Evolutionary conservation across 2,888 invertebrate genomes (phyloP).

Genomic region (Drosophila affinis): DNA sequence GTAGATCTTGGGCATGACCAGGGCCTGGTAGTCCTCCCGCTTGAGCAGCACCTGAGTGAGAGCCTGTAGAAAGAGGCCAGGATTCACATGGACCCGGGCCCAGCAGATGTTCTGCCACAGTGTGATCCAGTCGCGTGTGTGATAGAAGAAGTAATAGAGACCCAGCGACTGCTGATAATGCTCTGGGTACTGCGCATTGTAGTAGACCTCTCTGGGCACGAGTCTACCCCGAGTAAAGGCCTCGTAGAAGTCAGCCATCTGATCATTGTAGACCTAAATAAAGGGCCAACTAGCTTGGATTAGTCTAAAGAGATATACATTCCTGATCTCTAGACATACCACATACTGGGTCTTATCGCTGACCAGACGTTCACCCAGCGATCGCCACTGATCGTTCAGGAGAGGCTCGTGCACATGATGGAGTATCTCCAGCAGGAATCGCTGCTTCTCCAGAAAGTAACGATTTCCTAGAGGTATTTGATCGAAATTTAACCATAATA

Average conservation of each 20-base stretch:
- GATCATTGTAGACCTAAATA: conserved; percentile 46
- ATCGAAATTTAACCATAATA: neutral
- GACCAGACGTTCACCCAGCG: conserved; percentile 48
- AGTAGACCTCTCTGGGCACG: conserved; percentile 26
- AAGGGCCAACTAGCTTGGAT: neutral
- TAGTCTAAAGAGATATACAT: neutral
- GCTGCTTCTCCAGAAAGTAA: conserved; percentile 64
- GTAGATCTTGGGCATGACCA: conserved; percentile 89
- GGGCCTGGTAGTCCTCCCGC: conserved; percentile 87
- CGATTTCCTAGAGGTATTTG: conserved; percentile 44
- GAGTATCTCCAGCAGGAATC: conserved; percentile 59
- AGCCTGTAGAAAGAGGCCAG: conserved; percentile 89
- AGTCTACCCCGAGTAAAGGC: conserved; percentile 27
- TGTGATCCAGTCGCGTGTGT: conserved; percentile 86
- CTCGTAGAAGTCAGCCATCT: conserved; percentile 45
- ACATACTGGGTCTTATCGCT: conserved; percentile 56
- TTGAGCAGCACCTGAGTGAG: conserved; percentile 88
- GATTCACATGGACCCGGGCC: conserved; percentile 89
- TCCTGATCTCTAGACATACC: conserved; percentile 27
- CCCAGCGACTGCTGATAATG: conserved; percentile 55
- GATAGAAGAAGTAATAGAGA: conserved; percentile 86
- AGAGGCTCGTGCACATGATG: conserved; percentile 59
- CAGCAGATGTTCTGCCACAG: conserved; percentile 86
- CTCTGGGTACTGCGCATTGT: conserved; percentile 26
- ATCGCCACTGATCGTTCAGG: conserved; percentile 49